phyloP scores from a whole-genome alignment of 2,888 invertebrate species.

The Erebia ligea region DNA sequence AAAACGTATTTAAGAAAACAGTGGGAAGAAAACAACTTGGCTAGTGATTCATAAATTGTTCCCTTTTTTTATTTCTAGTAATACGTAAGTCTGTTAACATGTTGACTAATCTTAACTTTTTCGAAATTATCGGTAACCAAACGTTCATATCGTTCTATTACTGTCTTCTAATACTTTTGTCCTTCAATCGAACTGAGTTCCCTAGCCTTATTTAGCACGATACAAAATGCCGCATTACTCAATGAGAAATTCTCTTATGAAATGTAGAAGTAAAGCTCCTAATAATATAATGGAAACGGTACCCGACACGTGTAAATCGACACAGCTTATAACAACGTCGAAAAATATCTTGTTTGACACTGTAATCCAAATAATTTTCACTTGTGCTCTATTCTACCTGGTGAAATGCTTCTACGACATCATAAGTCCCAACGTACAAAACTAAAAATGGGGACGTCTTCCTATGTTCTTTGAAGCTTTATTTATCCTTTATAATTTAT shows the following conservation, averaged over 20 bases:
- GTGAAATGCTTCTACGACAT: constrained; percentile 60
- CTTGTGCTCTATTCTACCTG: constrained; percentile 59
- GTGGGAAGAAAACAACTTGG: neutral
- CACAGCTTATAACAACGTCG: constrained; percentile 8
- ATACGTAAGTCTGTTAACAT: neutral
- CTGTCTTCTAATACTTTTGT: neutral
- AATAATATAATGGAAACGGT: constrained; percentile 1
- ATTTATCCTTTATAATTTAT: neutral
- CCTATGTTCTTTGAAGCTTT: neutral
- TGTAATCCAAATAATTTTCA: constrained; percentile 57
- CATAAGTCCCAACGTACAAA: constrained; percentile 48
- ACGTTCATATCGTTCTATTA: neutral
- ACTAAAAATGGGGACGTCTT: constrained; percentile 8
- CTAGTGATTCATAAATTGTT: constrained; percentile 7
- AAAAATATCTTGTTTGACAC: constrained; percentile 47
- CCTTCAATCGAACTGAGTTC: neutral
- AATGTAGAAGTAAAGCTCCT: neutral
- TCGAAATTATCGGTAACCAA: neutral
- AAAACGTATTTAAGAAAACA: constrained; percentile 5
- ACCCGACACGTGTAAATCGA: neutral
- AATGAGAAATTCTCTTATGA: neutral
- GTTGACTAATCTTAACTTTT: neutral
- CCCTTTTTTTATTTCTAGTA: neutral
- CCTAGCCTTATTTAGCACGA: neutral
- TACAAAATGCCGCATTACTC: neutral